phyloP scores from a whole-genome alignment of 2,888 invertebrate genomes.

The Plebejus anna region DNA sequence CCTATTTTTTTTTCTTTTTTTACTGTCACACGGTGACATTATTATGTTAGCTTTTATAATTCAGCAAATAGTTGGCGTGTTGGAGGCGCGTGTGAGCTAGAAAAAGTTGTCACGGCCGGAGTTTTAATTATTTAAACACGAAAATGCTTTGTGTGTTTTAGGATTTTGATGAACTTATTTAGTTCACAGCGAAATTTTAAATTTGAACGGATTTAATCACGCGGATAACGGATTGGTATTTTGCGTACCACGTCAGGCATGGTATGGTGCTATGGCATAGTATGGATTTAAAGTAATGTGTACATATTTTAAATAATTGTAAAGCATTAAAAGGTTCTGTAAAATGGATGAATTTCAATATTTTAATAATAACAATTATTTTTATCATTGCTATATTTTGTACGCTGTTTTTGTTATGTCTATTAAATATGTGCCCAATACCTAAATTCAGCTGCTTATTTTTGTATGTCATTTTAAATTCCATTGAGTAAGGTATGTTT shows the following conservation, averaged over 20 bases:
- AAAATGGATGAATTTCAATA: too few relatives aligned
- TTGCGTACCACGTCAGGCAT: not conserved
- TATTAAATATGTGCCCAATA: not conserved
- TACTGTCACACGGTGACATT: not conserved
- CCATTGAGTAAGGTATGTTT: slow-evolving; percentile 37
- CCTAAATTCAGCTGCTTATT: slow-evolving; percentile 39
- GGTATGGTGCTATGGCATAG: not conserved
- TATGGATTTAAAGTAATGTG: too few relatives aligned
- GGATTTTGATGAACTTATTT: not conserved
- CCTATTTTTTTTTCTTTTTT: slow-evolving; percentile 16
- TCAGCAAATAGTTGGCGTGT: slow-evolving; percentile 24
- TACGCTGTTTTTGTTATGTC: not conserved
- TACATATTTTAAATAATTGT: too few relatives aligned
- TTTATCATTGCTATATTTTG: too few relatives aligned
- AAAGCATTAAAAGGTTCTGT: too few relatives aligned
- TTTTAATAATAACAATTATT: too few relatives aligned
- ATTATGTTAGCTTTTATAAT: slow-evolving; percentile 10
- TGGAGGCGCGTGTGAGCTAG: slow-evolving; percentile 7
- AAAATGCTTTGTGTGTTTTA: slow-evolving; percentile 9
- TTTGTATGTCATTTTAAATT: slow-evolving; percentile 43
- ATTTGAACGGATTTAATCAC: too few relatives aligned
- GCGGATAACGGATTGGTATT: too few relatives aligned
- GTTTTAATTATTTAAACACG: slow-evolving; percentile 19
- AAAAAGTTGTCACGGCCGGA: not conserved
- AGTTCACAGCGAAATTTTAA: too few relatives aligned